These are phyloP conservation scores for Athrips mouffetella DNA, from an alignment of 2,888 invertebrate genomes.

Conservation along the genomic window DNA sequence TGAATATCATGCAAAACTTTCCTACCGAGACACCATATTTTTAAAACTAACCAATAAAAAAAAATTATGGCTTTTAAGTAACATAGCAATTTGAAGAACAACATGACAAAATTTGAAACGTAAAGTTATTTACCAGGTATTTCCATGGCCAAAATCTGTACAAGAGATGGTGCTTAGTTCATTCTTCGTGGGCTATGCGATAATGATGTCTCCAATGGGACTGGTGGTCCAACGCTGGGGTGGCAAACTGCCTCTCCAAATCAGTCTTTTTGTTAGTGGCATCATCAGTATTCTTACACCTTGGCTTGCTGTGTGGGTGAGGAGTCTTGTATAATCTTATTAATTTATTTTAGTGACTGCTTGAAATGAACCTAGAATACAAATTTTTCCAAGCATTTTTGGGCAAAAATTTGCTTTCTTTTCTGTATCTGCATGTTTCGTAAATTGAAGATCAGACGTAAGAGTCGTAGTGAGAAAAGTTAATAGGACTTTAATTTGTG, in stretches of 20 bases:
- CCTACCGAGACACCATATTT: too few species aligned
- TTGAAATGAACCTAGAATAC: background rate
- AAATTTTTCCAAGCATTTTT: too few species aligned
- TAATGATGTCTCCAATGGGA: constrained; percentile 75
- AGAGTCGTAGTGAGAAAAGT: too few species aligned
- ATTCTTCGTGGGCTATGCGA: constrained; percentile 73
- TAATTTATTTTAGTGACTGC: too few species aligned
- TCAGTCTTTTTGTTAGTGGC: constrained; percentile 51
- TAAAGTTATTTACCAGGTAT: constrained; percentile 37
- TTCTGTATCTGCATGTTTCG: too few species aligned
- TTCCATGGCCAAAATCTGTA: constrained; percentile 49
- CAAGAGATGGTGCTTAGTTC: constrained; percentile 62
- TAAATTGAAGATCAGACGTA: too few species aligned
- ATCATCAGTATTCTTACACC: constrained; percentile 44
- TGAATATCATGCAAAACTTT: too few species aligned
- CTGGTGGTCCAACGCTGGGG: constrained; percentile 80
- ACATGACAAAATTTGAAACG: background rate
- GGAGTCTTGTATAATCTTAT: too few species aligned
- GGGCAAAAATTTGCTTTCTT: background rate
- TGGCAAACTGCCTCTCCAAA: constrained; percentile 74
- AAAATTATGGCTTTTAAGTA: too few species aligned
- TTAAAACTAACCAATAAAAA: too few species aligned
- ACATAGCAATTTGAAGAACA: too few species aligned
- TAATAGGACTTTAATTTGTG: too few species aligned
- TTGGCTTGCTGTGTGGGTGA: constrained; percentile 46